These are phyloP conservation scores for Chironomus striatipennis DNA, from an alignment of 1,140 invertebrate species.

Conservation along the genomic window DNA sequence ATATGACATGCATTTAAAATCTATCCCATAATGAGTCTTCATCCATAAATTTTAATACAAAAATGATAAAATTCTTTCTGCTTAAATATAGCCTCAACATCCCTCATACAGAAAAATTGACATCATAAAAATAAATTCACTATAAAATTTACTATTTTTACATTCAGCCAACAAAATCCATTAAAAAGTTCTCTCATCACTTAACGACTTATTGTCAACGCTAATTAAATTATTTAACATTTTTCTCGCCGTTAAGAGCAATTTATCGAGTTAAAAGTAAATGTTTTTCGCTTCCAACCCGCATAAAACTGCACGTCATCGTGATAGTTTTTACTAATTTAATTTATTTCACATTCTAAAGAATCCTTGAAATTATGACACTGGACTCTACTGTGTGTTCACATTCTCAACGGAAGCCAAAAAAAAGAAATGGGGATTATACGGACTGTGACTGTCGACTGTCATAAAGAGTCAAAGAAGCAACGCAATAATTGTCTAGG, in stretches of 20 bases:
- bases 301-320: no score
- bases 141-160: no score
- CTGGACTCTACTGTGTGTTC: background rate
- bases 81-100: no score
- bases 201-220: background rate
- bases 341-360: slow-evolving; percentile 7
- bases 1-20: no score
- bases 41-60: no score
- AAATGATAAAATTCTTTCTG: no score
- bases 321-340: background rate
- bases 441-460: slow-evolving; percentile 4
- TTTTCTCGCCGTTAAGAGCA: background rate
- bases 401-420: background rate
- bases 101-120: no score
- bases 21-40: no score
- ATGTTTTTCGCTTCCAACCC: no score
- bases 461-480: slow-evolving; percentile 4
- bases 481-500: slow-evolving; percentile 6
- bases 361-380: background rate
- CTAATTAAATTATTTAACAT: background rate
- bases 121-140: no score
- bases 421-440: slow-evolving; percentile 1
- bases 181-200: background rate
- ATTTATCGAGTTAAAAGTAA: no score
- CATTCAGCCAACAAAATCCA: background rate